Conservation (phyloP, 2,797 vertebrate genomes). For the Liasis olivaceus region DNA sequence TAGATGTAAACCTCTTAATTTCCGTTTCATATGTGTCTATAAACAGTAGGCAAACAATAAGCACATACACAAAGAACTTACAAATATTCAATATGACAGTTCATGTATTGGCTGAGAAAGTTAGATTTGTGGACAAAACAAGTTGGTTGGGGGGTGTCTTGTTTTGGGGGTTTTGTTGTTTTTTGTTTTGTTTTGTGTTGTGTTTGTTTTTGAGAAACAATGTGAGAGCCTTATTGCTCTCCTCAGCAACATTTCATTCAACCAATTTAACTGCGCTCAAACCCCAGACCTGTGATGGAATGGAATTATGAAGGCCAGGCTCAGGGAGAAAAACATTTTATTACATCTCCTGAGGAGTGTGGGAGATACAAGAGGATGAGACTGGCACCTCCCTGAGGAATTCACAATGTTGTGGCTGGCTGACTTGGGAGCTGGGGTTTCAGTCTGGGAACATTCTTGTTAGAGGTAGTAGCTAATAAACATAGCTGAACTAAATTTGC, state of each 20-base stretch:
- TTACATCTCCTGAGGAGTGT: neutral
- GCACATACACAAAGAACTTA: neutral
- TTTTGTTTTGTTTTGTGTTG: accelerated
- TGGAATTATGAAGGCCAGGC: too few relatives aligned
- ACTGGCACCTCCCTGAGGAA: too few relatives aligned
- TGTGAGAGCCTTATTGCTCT: neutral
- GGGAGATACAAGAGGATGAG: too few relatives aligned
- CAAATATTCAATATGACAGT: too few relatives aligned
- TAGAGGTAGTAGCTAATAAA: too few relatives aligned
- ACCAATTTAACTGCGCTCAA: neutral
- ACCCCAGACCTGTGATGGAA: neutral
- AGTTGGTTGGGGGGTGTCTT: neutral
- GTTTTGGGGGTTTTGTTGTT: neutral
- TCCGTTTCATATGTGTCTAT: neutral
- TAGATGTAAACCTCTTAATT: neutral
- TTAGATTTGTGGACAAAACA: neutral
- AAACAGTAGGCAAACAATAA: neutral
- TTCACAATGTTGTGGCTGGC: too few relatives aligned
- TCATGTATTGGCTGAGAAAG: neutral
- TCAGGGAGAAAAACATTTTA: too few relatives aligned
- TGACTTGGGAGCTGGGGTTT: too few relatives aligned
- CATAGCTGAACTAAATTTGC: too few relatives aligned
- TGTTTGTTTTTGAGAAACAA: neutral
- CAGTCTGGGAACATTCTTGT: too few relatives aligned
- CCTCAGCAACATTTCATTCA: neutral